phyloP scores from a whole-genome alignment of 2,888 invertebrate genomes.

The Eurytoma californica region DNA sequence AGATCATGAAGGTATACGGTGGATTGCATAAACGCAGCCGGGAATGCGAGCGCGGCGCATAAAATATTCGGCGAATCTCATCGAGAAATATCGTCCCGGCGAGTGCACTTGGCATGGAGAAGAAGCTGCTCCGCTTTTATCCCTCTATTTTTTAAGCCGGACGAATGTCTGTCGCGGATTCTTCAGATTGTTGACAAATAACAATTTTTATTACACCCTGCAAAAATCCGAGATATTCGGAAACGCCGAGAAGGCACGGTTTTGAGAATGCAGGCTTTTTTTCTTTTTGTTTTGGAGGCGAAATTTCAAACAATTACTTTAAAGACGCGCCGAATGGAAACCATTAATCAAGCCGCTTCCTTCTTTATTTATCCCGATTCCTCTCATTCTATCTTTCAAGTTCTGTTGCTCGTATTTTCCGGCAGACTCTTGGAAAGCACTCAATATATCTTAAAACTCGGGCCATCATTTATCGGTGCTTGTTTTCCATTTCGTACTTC shows the following conservation, averaged over 20 bases:
- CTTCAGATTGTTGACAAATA: background rate
- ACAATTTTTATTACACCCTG: background rate
- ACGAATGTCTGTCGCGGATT: background rate
- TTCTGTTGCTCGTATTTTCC: constrained; percentile 41
- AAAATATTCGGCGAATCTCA: constrained; percentile 19
- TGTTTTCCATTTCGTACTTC: constrained; percentile 59
- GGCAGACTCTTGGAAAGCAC: constrained; percentile 38
- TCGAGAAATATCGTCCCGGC: background rate
- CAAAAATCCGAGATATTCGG: too few relatives aligned
- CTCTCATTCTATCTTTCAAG: constrained; percentile 34
- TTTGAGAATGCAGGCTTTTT: background rate
- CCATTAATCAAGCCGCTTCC: constrained; percentile 24
- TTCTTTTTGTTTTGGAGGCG: background rate
- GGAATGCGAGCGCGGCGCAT: background rate
- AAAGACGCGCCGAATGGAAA: constrained; percentile 2
- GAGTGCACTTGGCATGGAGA: background rate
- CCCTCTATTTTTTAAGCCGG: background rate
- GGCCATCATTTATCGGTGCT: constrained; percentile 59
- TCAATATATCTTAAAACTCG: constrained; percentile 58
- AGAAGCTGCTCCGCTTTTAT: background rate
- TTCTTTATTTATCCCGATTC: constrained; percentile 13
- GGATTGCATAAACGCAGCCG: too few relatives aligned
- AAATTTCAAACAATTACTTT: constrained; percentile 2
- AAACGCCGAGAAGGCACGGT: too few relatives aligned
- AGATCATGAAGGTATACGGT: background rate